Evolutionary conservation across 1,140 invertebrate genomes (phyloP), one percentile per base, ranked within the genome.

Genomic region (Drosophila mayri): DNA sequence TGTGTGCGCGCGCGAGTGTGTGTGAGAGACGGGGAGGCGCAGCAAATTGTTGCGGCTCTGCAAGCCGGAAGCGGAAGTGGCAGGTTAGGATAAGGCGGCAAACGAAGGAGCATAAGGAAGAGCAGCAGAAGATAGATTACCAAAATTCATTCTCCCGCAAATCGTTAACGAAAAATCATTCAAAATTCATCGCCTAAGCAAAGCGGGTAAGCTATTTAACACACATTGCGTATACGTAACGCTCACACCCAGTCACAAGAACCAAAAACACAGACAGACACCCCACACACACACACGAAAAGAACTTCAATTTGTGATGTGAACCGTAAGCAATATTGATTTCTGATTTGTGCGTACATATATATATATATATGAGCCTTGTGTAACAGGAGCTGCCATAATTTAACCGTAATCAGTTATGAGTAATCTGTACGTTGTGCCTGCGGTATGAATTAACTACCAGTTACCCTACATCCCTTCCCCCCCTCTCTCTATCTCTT

Each of bases 151-250:
- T 77, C 78, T 49, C 67, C 44, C 43, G 60, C 55, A 72, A 70
- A 68, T 64, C 67, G 60, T 70, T 52, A 58, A 63, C 30, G 63
- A 67, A 91, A 91, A 92, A 92, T 75, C 91, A 91, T 85, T 92
- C 91, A 92, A 92, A 92, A 92, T 92, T 92, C 87, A 92, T 85
- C 88, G 83, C 76, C 66, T 92, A 92, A 92, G 87, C 91, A 92
- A 92, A 86, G 72, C 87, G 75, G 91, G 91, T 92, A 50, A 92
- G 91, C 76, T 43, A 82, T 46, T 72, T 59, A 52, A 58, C 47
- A 62, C 46, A 38, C 38, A 41, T 61, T 63, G 32, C 66, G 66
- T 70, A 70, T 70, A 70, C 66, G 66, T 70, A 70, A 70, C 44
- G 40, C 25, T 54, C 35, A 64, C 62, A 72, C 49, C 55, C 52